A percentile compares a stretch with the other conserved stretches of the same genome.
Conservation (phyloP, 2,113 vertebrate species). For the Nestor notabilis region DNA sequence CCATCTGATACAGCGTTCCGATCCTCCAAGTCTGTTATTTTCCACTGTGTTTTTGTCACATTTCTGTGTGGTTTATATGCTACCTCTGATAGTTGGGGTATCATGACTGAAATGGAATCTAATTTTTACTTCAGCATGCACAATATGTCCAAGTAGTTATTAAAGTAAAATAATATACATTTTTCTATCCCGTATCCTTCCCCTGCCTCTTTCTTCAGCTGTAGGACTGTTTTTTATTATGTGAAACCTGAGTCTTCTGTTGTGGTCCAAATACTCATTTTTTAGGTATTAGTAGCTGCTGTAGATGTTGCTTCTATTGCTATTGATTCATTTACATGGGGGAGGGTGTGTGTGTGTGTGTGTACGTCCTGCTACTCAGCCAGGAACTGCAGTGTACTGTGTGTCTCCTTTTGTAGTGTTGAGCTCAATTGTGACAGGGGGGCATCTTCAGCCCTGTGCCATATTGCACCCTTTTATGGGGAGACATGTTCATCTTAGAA, state of each 20-base stretch:
- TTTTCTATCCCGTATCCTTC: neutral
- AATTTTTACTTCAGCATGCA: neutral
- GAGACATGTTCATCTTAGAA: neutral
- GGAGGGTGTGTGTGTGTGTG: neutral
- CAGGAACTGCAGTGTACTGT: neutral
- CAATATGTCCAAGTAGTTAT: neutral
- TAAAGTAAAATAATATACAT: neutral
- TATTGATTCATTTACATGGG: neutral
- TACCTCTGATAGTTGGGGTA: neutral
- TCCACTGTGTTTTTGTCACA: neutral
- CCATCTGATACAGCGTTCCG: neutral
- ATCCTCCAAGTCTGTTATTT: neutral
- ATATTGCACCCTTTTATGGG: neutral
- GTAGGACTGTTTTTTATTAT: neutral
- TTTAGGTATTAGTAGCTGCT: neutral
- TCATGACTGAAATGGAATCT: neutral
- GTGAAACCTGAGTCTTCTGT: neutral
- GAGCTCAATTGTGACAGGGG: neutral
- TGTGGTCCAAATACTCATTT: neutral
- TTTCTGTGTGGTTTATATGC: neutral
- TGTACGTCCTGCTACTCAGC: neutral
- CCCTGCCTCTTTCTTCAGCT: neutral
- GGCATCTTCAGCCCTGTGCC: neutral
- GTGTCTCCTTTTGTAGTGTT: neutral
- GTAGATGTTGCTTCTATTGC: neutral